Evolutionary conservation across 2,797 vertebrate species (phyloP), one percentile per base, ranked within the genome.

Genomic region (Typhlichthys subterraneus): DNA sequence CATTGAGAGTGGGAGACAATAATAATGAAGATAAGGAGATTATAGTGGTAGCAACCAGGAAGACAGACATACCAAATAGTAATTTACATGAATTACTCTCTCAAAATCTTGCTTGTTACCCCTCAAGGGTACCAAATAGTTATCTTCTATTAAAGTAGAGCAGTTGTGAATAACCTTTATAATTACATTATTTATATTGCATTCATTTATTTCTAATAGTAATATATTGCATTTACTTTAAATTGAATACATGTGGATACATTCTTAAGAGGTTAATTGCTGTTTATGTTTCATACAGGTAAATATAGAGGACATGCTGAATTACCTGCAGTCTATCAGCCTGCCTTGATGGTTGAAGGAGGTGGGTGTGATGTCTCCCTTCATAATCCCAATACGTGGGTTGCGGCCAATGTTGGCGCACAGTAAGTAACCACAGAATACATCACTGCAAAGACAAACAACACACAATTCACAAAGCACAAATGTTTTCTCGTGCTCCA

Each of bases 381-480:
- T 96, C 89, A 99, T 93, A 2, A 92, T 86, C 72, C 98, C 98
- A 52, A 99, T 95, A 57, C 96, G 94, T 33, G 97, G 97, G 57
- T 80, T 87, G 68, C 87, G 93, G 48, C 96, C 97, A 58, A 95
- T 93, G 86, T 97, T 97, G 83, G 96, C 85, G 78, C 98, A 99
- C 70, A 99, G 90, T 76, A 99, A 93, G 90, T 95, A 98, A 61
- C 98, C 98, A 81, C 97, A 99, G 90, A 99, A 99, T 63, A 99
- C 97, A 57, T 99, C 97, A 64, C 98, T 99, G 88, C 50, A 76
- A 70, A 62, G 77, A 57, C n/a, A 57, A 8, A 3, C 8, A 17
- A 45, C 31, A 45, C 31, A 11, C 53, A 33, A 33, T 8, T n/a
- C 7, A 7, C 10, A 7, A 38, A 38, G 2, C 33, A 5, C 33